These are phyloP conservation scores for Hermetia illucens DNA, from an alignment of 1,140 invertebrate genomes.

Conservation along the genomic window DNA sequence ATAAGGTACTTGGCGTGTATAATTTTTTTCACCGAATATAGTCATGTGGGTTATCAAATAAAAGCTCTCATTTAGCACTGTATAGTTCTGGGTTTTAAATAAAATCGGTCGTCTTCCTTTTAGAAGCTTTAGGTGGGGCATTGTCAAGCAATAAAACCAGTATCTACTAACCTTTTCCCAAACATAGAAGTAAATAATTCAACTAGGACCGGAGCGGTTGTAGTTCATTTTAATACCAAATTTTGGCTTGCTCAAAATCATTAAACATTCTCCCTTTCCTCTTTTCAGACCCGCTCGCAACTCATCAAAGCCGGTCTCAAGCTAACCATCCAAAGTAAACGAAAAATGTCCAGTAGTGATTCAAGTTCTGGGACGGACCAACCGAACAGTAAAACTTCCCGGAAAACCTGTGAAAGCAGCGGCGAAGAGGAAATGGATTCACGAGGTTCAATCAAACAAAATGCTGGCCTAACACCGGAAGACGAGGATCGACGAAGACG, in stretches of 20 bases:
- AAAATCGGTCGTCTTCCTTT: no score
- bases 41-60: no score
- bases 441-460: not conserved
- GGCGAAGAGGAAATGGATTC: not conserved
- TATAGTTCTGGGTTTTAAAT: no score
- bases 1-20: no score
- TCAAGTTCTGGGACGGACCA: constrained; percentile 37
- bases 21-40: no score
- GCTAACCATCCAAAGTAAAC: constrained; percentile 75
- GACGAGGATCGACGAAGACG: constrained; percentile 74
- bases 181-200: no score
- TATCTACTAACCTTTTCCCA: no score
- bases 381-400: constrained; percentile 27
- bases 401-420: constrained; percentile 4
- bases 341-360: constrained; percentile 52
- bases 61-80: no score
- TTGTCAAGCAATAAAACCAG: no score
- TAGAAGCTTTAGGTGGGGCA: no score
- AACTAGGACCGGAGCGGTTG: no score
- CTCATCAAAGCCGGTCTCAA: constrained; percentile 84
- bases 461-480: constrained; percentile 58
- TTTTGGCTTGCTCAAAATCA: not conserved
- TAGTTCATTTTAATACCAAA: no score
- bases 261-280: not conserved
- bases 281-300: constrained; percentile 63